phyloP scores from a whole-genome alignment of 2,113 vertebrate genomes.

The Istiophorus platypterus region DNA sequence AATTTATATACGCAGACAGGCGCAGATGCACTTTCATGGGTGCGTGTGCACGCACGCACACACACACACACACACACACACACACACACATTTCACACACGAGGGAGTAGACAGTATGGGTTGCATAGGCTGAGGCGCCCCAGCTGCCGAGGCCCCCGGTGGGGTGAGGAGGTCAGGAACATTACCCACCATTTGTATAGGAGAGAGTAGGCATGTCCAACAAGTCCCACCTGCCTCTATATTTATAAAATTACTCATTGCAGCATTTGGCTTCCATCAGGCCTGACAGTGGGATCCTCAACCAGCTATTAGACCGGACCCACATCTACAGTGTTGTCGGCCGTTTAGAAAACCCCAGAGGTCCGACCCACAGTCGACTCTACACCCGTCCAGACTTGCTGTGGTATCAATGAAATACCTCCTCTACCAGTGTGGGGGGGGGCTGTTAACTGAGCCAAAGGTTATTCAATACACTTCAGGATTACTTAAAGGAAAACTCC shows the following conservation, averaged over 20 bases:
- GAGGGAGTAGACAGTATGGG: slow-evolving; percentile 57
- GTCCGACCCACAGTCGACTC: background rate
- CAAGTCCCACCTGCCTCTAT: slow-evolving; percentile 81
- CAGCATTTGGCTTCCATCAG: slow-evolving; percentile 76
- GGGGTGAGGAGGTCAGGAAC: slow-evolving; percentile 80
- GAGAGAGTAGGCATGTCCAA: slow-evolving; percentile 81
- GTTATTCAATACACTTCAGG: background rate
- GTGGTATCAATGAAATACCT: slow-evolving; percentile 51
- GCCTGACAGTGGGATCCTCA: slow-evolving; percentile 64
- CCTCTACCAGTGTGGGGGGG: background rate
- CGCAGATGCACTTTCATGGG: slow-evolving; percentile 53
- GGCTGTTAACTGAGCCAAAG: background rate
- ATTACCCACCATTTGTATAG: slow-evolving; percentile 81
- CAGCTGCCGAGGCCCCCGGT: slow-evolving; percentile 77
- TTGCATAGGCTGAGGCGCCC: slow-evolving; percentile 69
- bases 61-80: slow-evolving; percentile 25
- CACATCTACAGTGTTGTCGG: slow-evolving; percentile 47
- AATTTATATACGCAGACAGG: slow-evolving; percentile 58
- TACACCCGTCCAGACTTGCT: slow-evolving; percentile 20
- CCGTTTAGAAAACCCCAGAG: slow-evolving; percentile 50
- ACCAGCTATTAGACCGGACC: slow-evolving; percentile 39
- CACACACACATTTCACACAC: slow-evolving; percentile 42
- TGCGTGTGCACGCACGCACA: slow-evolving; percentile 22
- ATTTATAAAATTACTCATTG: slow-evolving; percentile 79
- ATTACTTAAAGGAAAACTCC: background rate